Evolutionary conservation across 2,888 invertebrate species (phyloP), one percentile per base, ranked within the genome.

Genomic region (Caenorhabditis auriculariae): DNA sequence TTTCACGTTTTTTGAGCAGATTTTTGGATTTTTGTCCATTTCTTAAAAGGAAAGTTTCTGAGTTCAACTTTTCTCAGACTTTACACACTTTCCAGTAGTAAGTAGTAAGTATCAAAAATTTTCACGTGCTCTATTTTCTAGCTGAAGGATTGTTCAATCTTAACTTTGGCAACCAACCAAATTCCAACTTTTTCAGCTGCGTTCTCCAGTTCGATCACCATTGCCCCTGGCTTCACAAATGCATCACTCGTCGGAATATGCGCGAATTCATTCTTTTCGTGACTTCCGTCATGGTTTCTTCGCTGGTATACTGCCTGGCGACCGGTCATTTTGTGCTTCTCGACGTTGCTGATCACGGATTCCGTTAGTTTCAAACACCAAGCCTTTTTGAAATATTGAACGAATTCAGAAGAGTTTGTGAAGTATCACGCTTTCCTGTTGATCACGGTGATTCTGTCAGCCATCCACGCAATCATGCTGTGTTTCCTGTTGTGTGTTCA

Each of bases 151-250:
- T 35, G 12, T 15, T 12, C 12, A 1, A n/a, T n/a, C 12, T 35
- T 35, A 12, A 35, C 35, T 12, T 15, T 35, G n/a, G n/a, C n/a
- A 35, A 35, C n/a, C 35, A 15, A 12, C 35, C 12, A 15, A 35
- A 35, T 35, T 12, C n/a, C 35, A 35, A 35, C n/a, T 43, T 39
- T 61, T 59, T 9, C 48, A 73, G 73, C 38, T 73, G 73, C 42
- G 73, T 73, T 7, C 42, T 55, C 24, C 58, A 60, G 24, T 73
- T 73, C 42, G 73, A 73, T 38, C 73, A 73, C 51, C 73, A 73
- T 26, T 73, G 73, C 24, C 73, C 73, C 2, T 73, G 73, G 73
- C 51, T 73, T n/a, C 59, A 68, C 51, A 57, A 65, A 24, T 71
- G 73, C 41, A 48, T 71, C 27, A 73, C 70, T 4, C 48, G 65